Percentiles rank a stretch among this genome's conserved stretches.
phyloP scores from a whole-genome alignment of 2,888 invertebrate species.

The Julus scanicus region DNA sequence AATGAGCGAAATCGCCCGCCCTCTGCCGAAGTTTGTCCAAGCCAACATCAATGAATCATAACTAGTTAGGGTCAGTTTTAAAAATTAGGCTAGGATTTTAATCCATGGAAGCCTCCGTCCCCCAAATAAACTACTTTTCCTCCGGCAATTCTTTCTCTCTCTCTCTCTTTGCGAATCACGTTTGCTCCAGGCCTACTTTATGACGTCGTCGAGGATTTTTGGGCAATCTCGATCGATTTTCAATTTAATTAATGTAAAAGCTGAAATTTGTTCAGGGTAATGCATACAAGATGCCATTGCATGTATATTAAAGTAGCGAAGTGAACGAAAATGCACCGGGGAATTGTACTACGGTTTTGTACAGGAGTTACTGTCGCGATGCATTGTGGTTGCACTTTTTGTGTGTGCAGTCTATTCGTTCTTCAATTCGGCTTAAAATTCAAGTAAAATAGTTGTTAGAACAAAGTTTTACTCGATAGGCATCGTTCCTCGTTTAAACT shows the following conservation, averaged over 20 bases:
- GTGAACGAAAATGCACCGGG: background rate
- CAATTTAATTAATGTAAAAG: conserved; percentile 33
- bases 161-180: background rate
- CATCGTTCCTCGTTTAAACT: background rate
- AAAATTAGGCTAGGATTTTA: background rate
- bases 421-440: too few species aligned
- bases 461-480: background rate
- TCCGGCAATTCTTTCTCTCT: background rate
- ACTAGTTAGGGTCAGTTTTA: background rate
- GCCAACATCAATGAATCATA: too few species aligned
- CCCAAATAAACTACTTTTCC: background rate
- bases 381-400: background rate
- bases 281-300: conserved; percentile 33
- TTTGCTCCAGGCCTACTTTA: background rate
- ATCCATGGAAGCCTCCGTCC: background rate
- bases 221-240: conserved; percentile 26
- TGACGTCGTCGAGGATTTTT: background rate
- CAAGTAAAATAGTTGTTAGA: too few species aligned
- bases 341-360: background rate
- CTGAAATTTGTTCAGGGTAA: conserved; percentile 28
- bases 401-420: background rate
- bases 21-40: too few species aligned
- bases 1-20: too few species aligned
- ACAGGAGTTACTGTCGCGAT: background rate
- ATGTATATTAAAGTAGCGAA: conserved; percentile 21